Percentiles rank a stretch among this genome's conserved stretches.
Conservation (phyloP, 2,888 invertebrate species). For the Ctenicera cuprea region DNA sequence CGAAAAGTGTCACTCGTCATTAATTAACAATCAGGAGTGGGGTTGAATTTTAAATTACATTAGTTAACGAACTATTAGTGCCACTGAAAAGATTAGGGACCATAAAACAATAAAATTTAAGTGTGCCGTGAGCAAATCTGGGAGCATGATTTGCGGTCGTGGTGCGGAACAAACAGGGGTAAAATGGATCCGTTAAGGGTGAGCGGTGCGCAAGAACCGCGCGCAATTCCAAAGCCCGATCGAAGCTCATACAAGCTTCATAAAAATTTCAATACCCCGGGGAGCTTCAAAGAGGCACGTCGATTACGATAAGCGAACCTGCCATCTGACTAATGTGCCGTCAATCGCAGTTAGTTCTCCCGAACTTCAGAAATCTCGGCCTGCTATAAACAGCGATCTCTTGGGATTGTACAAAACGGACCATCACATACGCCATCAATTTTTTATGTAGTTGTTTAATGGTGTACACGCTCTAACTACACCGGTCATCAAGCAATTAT, state of each 20-base stretch:
- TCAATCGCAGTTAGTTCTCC: constrained; percentile 39
- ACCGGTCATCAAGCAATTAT: not conserved
- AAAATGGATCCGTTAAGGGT: constrained; percentile 49
- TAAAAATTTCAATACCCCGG: constrained; percentile 58
- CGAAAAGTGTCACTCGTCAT: constrained; percentile 22
- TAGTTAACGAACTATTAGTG: constrained; percentile 20
- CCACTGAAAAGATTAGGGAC: constrained; percentile 26
- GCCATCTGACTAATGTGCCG: constrained; percentile 48
- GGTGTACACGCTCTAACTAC: not conserved
- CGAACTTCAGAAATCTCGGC: constrained; percentile 18
- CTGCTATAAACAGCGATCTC: constrained; percentile 1
- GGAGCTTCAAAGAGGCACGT: constrained; percentile 52
- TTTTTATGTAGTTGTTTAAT: not conserved
- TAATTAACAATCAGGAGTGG: constrained; percentile 3
- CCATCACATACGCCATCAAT: constrained; percentile 17
- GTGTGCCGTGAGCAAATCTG: constrained; percentile 41
- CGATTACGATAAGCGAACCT: constrained; percentile 56
- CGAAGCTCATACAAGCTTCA: constrained; percentile 58
- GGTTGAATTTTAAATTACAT: constrained; percentile 31
- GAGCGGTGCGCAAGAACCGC: constrained; percentile 54
- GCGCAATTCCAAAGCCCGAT: constrained; percentile 54
- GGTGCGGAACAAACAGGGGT: constrained; percentile 47
- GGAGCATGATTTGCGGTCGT: constrained; percentile 48
- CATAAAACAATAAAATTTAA: constrained; percentile 43
- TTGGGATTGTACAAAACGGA: not conserved